Percentiles rank a stretch among this genome's conserved stretches.
phyloP scores from a whole-genome alignment of 1,140 invertebrate species.

The Laupala kohalensis region DNA sequence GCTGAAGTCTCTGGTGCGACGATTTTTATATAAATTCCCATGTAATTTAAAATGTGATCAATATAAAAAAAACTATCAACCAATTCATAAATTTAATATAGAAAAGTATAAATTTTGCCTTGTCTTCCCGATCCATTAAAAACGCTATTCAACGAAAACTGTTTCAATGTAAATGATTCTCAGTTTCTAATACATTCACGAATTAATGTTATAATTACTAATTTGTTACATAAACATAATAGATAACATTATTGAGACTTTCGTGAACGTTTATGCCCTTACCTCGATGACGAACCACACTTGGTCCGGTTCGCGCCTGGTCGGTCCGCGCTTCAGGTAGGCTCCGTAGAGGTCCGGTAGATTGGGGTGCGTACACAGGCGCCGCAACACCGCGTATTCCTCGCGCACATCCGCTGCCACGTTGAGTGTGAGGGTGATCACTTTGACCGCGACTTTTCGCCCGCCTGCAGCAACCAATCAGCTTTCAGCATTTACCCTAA shows the following conservation, averaged over 20 bases:
- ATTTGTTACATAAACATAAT: too few relatives aligned
- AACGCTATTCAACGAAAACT: neutral
- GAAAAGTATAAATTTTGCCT: too few relatives aligned
- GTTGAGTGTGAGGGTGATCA: constrained; percentile 57
- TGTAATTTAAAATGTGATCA: too few relatives aligned
- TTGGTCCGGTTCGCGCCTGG: constrained; percentile 44
- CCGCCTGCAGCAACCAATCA: constrained; percentile 22
- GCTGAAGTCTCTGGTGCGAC: too few relatives aligned
- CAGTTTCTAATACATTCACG: too few relatives aligned
- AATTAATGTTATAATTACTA: neutral
- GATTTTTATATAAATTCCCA: too few relatives aligned
- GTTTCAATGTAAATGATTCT: too few relatives aligned
- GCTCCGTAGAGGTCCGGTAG: constrained; percentile 74
- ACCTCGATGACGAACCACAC: constrained; percentile 88
- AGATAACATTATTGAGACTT: too few relatives aligned
- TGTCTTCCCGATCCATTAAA: too few relatives aligned
- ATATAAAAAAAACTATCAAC: too few relatives aligned
- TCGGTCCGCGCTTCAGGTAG: constrained; percentile 49
- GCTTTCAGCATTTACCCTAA: too few relatives aligned
- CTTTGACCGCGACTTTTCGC: constrained; percentile 67
- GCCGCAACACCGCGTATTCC: constrained; percentile 70
- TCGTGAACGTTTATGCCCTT: constrained; percentile 21
- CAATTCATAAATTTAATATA: too few relatives aligned
- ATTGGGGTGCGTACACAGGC: constrained; percentile 63
- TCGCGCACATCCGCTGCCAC: constrained; percentile 58